A percentile compares a stretch with the other conserved stretches of the same genome.
Conservation (phyloP, 2,113 vertebrate genomes). For the Python bivittatus region DNA sequence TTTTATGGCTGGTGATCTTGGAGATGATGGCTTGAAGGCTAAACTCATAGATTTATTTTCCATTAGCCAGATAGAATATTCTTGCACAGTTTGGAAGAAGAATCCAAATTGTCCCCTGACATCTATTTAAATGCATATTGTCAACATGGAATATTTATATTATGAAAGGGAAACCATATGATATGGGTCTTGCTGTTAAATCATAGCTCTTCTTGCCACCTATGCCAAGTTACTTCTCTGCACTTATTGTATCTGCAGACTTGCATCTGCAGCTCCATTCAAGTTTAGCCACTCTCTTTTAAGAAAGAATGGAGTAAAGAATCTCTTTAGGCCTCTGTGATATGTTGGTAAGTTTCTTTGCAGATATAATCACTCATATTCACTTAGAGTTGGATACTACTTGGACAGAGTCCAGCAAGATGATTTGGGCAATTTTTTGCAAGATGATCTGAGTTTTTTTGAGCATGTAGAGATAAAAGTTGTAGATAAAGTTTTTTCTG, state of each 20-base stretch:
- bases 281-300: neutral
- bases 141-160: conserved; percentile 54
- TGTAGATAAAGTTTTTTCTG: neutral
- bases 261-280: neutral
- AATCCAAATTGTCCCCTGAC: conserved; percentile 23
- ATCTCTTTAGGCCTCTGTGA: neutral
- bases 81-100: conserved; percentile 1
- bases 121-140: conserved; percentile 34
- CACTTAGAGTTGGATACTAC: neutral
- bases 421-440: neutral
- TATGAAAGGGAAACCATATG: conserved; percentile 44
- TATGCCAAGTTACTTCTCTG: neutral
- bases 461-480: neutral
- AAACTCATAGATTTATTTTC: neutral
- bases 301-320: neutral
- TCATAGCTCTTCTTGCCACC: conserved; percentile 45
- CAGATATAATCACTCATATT: neutral
- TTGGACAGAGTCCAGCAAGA: neutral
- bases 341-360: neutral
- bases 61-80: neutral
- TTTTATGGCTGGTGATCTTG: neutral
- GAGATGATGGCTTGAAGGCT: neutral
- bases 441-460: neutral
- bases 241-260: neutral
- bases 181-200: conserved; percentile 47